A percentile compares a stretch with the other conserved stretches of the same genome.
phyloP scores from a whole-genome alignment of 2,888 invertebrate genomes.

The Lepidonotus clava region DNA sequence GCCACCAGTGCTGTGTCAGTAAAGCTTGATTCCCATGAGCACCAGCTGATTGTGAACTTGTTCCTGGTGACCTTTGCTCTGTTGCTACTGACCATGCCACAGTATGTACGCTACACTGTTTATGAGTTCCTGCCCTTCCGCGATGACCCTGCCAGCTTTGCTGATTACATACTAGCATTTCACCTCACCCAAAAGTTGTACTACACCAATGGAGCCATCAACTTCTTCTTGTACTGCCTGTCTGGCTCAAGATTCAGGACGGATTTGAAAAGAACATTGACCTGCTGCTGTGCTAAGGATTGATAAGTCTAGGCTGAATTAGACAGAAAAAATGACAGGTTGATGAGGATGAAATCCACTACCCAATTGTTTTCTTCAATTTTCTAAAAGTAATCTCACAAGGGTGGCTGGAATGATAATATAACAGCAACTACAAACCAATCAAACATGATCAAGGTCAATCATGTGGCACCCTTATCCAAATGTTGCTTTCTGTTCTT shows the following conservation, averaged over 20 bases:
- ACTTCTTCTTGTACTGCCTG: conserved; percentile 30
- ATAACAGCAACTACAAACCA: too few relatives aligned
- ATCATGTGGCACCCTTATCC: too few relatives aligned
- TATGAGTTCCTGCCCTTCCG: neutral
- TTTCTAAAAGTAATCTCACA: too few relatives aligned
- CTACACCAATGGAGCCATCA: conserved; percentile 22
- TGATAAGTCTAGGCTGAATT: too few relatives aligned
- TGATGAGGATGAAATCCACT: too few relatives aligned
- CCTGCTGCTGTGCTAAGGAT: neutral
- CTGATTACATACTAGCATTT: neutral
- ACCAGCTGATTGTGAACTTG: neutral
- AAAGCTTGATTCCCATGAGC: too few relatives aligned
- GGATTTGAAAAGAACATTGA: neutral
- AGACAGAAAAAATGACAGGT: too few relatives aligned
- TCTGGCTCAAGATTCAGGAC: neutral
- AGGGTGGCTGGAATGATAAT: too few relatives aligned
- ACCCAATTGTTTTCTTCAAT: too few relatives aligned
- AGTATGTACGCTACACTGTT: conserved; percentile 35
- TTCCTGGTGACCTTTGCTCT: neutral
- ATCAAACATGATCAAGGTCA: too few relatives aligned
- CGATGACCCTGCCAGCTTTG: neutral
- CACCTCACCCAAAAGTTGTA: conserved; percentile 28
- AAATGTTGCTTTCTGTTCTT: neutral
- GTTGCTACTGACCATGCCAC: conserved; percentile 13
- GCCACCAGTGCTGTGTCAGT: too few relatives aligned